Evolutionary conservation across 1,140 invertebrate genomes (phyloP).

Genomic region (Procambarus virginalis): DNA sequence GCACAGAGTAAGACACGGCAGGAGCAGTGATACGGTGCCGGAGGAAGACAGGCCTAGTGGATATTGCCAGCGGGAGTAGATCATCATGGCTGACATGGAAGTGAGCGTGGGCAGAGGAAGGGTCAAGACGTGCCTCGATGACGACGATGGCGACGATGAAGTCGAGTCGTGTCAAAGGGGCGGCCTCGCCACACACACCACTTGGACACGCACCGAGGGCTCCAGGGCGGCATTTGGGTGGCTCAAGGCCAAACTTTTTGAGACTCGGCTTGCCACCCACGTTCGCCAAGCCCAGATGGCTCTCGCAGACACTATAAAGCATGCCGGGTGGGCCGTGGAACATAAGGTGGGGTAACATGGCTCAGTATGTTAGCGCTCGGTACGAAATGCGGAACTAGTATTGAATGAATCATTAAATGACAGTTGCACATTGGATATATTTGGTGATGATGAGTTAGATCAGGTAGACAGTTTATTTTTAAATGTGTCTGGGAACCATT

Average conservation of each 20-base stretch:
- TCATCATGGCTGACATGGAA: slow-evolving; percentile 12
- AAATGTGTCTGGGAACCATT: too few species aligned
- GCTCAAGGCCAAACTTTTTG: slow-evolving; percentile 49
- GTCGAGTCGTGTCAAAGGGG: not conserved
- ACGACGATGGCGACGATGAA: slow-evolving; percentile 22
- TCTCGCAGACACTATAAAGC: slow-evolving; percentile 41
- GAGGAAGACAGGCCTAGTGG: not conserved
- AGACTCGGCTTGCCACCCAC: slow-evolving; percentile 44
- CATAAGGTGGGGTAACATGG: slow-evolving; percentile 35
- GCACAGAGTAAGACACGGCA: not conserved
- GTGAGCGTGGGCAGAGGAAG: slow-evolving; percentile 10
- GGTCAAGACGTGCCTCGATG: not conserved
- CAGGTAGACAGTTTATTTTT: too few species aligned
- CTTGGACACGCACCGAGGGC: slow-evolving; percentile 31
- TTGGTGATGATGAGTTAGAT: too few species aligned
- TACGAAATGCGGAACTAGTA: too few species aligned
- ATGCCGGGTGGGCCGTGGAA: slow-evolving; percentile 52
- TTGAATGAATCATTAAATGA: too few species aligned
- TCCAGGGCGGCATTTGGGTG: slow-evolving; percentile 40
- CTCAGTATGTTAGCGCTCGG: not conserved
- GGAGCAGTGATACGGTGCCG: not conserved
- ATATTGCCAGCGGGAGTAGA: not conserved
- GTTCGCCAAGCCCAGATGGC: slow-evolving; percentile 38
- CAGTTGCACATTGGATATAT: too few species aligned
- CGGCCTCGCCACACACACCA: not conserved